A percentile compares a stretch with the other conserved stretches of the same genome.
Conservation (phyloP, 2,113 vertebrate species). For the Coptodon rendalli region DNA sequence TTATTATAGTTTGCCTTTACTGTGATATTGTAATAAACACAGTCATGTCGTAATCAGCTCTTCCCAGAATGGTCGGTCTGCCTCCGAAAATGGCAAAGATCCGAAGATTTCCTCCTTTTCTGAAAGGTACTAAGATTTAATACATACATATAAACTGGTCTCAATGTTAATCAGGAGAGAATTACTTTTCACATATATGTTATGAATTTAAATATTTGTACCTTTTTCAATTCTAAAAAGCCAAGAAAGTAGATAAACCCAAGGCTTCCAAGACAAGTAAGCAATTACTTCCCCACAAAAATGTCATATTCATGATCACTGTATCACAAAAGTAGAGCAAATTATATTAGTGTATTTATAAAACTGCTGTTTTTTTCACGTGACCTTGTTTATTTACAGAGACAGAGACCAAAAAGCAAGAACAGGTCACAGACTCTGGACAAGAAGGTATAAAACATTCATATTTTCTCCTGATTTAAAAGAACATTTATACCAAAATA, state of each 20-base stretch:
- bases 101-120: background rate
- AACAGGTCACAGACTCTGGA: constrained; percentile 6
- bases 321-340: background rate
- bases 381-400: background rate
- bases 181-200: background rate
- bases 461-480: background rate
- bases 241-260: constrained; percentile 20
- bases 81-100: background rate
- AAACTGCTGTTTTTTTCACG: background rate
- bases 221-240: background rate
- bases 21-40: background rate
- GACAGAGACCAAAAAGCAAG: constrained; percentile 4
- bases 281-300: background rate
- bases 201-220: background rate
- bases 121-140: constrained; percentile 27
- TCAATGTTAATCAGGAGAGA: background rate
- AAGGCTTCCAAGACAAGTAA: constrained; percentile 35
- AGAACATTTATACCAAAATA: background rate
- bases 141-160: background rate
- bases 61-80: constrained; percentile 35
- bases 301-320: background rate
- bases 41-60: background rate
- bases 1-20: background rate
- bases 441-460: constrained; percentile 34
- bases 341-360: background rate